These are phyloP conservation scores for Sitta carolinensis DNA, from an alignment of 2,797 vertebrate species.

Conservation along the genomic window DNA sequence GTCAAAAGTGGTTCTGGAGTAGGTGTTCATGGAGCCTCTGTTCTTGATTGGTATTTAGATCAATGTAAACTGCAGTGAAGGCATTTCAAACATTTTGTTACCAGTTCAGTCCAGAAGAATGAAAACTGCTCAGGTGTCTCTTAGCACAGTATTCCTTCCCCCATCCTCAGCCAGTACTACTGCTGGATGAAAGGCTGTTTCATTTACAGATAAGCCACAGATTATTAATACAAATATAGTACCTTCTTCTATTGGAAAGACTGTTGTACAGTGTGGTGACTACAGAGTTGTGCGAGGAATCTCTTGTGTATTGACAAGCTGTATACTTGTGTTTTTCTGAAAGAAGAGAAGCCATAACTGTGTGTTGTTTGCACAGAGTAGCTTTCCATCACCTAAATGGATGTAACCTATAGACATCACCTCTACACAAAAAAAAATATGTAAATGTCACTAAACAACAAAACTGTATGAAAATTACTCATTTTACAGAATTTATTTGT, in stretches of 20 bases:
- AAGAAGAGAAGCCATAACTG: neutral
- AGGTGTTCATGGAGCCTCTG: neutral
- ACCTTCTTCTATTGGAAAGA: neutral
- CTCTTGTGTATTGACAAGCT: neutral
- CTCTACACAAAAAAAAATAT: accelerated
- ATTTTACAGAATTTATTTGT: neutral
- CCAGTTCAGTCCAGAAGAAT: neutral
- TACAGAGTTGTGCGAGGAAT: neutral
- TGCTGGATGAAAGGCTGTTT: neutral
- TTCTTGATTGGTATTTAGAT: neutral
- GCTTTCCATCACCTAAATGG: neutral
- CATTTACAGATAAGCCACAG: neutral
- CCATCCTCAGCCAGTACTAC: neutral
- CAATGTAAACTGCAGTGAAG: neutral
- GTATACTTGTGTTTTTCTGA: neutral
- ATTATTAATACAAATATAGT: neutral
- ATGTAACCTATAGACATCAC: neutral
- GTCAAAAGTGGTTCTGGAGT: neutral
- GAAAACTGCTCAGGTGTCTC: neutral
- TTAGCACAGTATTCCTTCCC: neutral
- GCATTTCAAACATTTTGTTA: neutral
- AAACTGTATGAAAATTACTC: neutral
- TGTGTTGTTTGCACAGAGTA: neutral
- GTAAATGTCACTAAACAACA: neutral
- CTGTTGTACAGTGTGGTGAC: neutral